phyloP scores from a whole-genome alignment of 2,113 vertebrate species.

The Fulmarus glacialis region DNA sequence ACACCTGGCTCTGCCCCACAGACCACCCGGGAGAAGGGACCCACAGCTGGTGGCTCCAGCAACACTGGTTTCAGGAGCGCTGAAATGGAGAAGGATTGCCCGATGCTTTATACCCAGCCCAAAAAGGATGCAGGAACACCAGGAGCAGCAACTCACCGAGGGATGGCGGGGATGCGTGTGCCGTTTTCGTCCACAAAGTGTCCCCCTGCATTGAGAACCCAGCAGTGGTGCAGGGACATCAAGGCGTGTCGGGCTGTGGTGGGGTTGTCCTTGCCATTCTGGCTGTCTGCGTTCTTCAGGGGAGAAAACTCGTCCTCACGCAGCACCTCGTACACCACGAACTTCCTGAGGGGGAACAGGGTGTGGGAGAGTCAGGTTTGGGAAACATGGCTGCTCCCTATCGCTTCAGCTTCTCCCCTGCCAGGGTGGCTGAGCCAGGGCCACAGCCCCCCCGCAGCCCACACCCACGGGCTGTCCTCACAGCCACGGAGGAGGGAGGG shows the following conservation, averaged over 20 bases:
- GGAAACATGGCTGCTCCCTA: not conserved
- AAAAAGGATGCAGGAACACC: not conserved
- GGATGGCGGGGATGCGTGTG: slow-evolving; percentile 89
- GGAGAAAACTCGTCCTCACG: slow-evolving; percentile 96
- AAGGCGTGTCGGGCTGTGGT: slow-evolving; percentile 91
- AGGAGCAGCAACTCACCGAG: slow-evolving; percentile 79
- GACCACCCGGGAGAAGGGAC: not conserved
- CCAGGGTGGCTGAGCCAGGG: not conserved
- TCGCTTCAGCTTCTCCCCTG: not conserved
- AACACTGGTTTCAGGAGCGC: not conserved
- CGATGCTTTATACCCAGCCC: not conserved
- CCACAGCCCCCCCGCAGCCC: accelerated
- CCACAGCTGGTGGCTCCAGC: accelerated
- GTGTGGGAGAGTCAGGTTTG: accelerated
- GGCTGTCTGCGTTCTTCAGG: slow-evolving; percentile 94
- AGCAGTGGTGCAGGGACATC: slow-evolving; percentile 96
- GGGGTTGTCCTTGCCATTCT: slow-evolving; percentile 95
- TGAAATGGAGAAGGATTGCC: not conserved
- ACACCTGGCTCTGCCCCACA: accelerated
- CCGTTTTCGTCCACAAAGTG: slow-evolving; percentile 95
- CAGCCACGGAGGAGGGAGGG: not conserved
- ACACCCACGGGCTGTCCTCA: not conserved
- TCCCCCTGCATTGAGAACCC: slow-evolving; percentile 94
- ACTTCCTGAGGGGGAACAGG: slow-evolving; percentile 77
- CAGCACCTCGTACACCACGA: slow-evolving; percentile 93